Evolutionary conservation across 2,888 invertebrate species (phyloP).

Genomic region (Subacronicta megacephala): DNA sequence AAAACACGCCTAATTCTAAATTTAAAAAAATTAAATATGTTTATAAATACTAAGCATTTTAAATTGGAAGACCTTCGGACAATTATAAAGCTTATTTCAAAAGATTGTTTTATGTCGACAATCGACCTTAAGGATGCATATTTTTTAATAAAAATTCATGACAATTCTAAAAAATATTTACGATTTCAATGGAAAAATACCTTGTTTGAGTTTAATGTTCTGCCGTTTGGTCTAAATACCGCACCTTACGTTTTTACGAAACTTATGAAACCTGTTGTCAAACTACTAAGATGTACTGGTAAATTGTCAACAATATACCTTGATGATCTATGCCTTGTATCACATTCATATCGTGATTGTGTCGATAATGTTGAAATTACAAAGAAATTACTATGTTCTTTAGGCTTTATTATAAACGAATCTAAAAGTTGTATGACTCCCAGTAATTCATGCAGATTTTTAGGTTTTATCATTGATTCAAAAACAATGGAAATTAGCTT

Average conservation of each 20-base stretch:
- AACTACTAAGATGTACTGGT: slow-evolving; percentile 5
- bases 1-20: too few species aligned
- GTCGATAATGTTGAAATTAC: neutral
- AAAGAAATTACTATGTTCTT: slow-evolving; percentile 4
- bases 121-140: too few species aligned
- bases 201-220: slow-evolving; percentile 7
- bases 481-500: neutral
- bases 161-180: slow-evolving; percentile 5
- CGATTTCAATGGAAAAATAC: slow-evolving; percentile 7
- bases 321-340: slow-evolving; percentile 7
- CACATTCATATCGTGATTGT: neutral
- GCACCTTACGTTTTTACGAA: slow-evolving; percentile 14
- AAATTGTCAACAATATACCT: slow-evolving; percentile 8
- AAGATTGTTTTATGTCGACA: too few species aligned
- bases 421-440: slow-evolving; percentile 1
- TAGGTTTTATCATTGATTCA: slow-evolving; percentile 4
- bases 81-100: too few species aligned
- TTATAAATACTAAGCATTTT: too few species aligned
- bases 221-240: slow-evolving; percentile 7
- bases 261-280: slow-evolving; percentile 8
- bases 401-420: slow-evolving; percentile 8
- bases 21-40: too few species aligned
- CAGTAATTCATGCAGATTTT: neutral
- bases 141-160: slow-evolving; percentile 8
- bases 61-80: too few species aligned